A percentile compares a stretch with the other conserved stretches of the same genome.
phyloP scores from a whole-genome alignment of 2,113 vertebrate genomes.

The Oxyura jamaicensis region DNA sequence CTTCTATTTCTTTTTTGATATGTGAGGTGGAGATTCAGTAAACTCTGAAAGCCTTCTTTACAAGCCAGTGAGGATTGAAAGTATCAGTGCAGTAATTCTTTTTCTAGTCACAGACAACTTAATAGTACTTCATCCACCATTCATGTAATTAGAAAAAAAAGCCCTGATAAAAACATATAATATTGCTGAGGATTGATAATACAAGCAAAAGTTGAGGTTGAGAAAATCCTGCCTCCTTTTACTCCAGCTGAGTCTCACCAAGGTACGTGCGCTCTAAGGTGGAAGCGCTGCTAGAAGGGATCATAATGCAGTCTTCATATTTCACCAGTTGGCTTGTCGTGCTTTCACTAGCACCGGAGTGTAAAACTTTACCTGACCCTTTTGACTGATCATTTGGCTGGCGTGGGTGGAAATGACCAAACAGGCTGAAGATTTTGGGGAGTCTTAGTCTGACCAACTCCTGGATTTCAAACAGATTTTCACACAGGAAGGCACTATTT shows the following conservation, averaged over 20 bases:
- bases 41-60: conserved; percentile 14
- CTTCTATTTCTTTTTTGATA: conserved; percentile 48
- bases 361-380: not conserved
- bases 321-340: not conserved
- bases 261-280: not conserved
- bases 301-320: not conserved
- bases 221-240: not conserved
- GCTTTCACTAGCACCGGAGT: not conserved
- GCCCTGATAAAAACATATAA: conserved; percentile 32
- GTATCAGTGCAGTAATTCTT: not conserved
- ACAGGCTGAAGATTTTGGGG: not conserved
- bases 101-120: conserved; percentile 45
- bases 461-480: not conserved
- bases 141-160: conserved; percentile 34
- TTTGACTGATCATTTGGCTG: not conserved
- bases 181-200: conserved; percentile 4
- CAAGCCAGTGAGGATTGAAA: conserved; percentile 3
- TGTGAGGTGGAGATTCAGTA: not conserved
- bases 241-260: not conserved
- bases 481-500: not conserved
- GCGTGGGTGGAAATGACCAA: not conserved
- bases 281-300: not conserved
- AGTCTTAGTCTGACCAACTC: not conserved
- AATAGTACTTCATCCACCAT: conserved; percentile 34
- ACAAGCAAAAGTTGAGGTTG: not conserved